Evolutionary conservation across 2,797 vertebrate species (phyloP), one percentile per base, ranked within the genome.

Genomic region (Yasuhikotakia modesta): DNA sequence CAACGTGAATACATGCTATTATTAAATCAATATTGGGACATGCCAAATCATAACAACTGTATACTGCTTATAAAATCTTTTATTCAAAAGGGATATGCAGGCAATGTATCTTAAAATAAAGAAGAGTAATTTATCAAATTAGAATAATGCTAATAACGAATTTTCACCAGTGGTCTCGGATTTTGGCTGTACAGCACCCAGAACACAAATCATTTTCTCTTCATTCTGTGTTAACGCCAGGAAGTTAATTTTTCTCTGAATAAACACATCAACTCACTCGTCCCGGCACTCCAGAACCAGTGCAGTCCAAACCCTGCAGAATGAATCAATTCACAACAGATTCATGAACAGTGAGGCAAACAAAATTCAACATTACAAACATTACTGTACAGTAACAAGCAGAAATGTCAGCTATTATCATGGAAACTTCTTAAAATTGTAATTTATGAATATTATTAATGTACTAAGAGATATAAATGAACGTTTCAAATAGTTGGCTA

Each of bases 251-350:
- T 70, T 30, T 39, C 55, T 58, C 27, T 13, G n/a, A n/a, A 17
- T 66, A 24, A n/a, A 1, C 11, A 57, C n/a, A 61, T 35, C 45
- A 48, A 80, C 92, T 93, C 85, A 95, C 94, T 90, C 92, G 90
- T 65, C 93, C 80, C 0, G 90, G 89, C 35, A 86, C 86, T 0
- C 85, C 87, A 0, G 84, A 85, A 66, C 89, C 91, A 66, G 90
- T 86, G 0, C 94, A 95, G 87, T 94, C 93, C 61, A 80, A 73
- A 6, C 94, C 94, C 94, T 94, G 85, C n/a, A n/a, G n/a, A n/a
- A 0, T 0, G 76, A 81, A 50, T 66, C 73, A 80, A 64, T n/a
- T n/a, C n/a, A n/a, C n/a, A n/a, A n/a, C n/a, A 12, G 55, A 11
- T n/a, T n/a, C 6, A 60, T 30, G 24, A 13, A 14, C 16, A 30